phyloP scores from a whole-genome alignment of 92 coral and sea anemone species.

The Porites rus region DNA sequence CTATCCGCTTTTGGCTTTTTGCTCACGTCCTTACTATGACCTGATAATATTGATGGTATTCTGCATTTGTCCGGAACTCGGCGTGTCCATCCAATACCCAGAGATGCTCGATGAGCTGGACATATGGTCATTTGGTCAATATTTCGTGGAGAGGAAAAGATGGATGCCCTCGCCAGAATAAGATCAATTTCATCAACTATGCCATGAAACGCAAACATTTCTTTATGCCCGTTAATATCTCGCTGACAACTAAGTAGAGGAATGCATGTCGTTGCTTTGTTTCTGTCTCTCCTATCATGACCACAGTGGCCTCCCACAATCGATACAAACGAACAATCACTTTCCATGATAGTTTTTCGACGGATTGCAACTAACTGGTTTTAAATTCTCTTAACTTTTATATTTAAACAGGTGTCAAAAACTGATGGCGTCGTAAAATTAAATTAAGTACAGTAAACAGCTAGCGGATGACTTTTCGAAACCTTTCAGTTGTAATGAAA shows the following conservation, averaged over 20 bases:
- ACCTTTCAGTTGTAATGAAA: too few relatives aligned
- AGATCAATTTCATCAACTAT: slow-evolving; percentile 53
- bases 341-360: slow-evolving; percentile 12
- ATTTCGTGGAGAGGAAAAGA: slow-evolving; percentile 58
- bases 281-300: slow-evolving; percentile 42
- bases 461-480: too few relatives aligned
- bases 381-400: not conserved
- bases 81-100: slow-evolving; percentile 71
- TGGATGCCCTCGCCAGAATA: slow-evolving; percentile 41
- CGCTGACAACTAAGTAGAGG: slow-evolving; percentile 37
- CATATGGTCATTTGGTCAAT: slow-evolving; percentile 51
- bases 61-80: slow-evolving; percentile 51
- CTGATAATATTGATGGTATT: not conserved
- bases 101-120: slow-evolving; percentile 55
- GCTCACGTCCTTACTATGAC: slow-evolving; percentile 5
- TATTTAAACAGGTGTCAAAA: not conserved
- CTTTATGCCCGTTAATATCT: slow-evolving; percentile 37
- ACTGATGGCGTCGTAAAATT: not conserved
- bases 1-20: slow-evolving; percentile 39
- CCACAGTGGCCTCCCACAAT: slow-evolving; percentile 41
- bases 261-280: slow-evolving; percentile 20
- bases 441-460: too few relatives aligned
- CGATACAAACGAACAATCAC: slow-evolving; percentile 30
- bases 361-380: not conserved
- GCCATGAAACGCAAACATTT: slow-evolving; percentile 45